Conservation (phyloP, 2,797 vertebrate genomes). For the Coluber constrictor region DNA sequence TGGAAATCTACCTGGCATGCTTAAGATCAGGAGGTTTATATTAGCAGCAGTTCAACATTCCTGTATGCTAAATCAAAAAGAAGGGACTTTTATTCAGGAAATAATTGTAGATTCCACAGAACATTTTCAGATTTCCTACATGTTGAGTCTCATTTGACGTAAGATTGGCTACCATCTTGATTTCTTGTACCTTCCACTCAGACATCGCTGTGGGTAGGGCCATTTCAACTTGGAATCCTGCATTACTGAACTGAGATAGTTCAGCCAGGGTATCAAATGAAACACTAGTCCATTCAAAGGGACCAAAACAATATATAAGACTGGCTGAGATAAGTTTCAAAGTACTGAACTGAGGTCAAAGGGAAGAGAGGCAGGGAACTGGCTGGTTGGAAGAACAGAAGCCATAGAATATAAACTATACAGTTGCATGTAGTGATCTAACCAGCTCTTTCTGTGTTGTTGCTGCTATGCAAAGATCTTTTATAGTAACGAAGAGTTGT, state of each 20-base stretch:
- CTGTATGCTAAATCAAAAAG: not conserved
- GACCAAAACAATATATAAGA: not conserved
- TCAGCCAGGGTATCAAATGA: not conserved
- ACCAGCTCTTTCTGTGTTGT: not conserved
- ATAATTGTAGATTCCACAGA: not conserved
- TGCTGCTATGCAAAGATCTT: not conserved
- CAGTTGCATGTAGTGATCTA: not conserved
- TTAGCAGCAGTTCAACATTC: not conserved
- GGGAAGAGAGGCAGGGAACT: not conserved
- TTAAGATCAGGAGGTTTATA: constrained; percentile 11
- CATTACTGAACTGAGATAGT: not conserved
- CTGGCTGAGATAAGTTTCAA: not conserved
- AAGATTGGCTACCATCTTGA: not conserved
- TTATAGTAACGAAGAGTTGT: not conserved
- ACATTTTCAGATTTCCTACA: not conserved
- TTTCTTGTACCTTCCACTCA: not conserved
- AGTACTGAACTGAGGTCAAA: not conserved
- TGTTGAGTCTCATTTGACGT: not conserved
- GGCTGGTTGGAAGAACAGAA: not conserved
- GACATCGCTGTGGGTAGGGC: not conserved
- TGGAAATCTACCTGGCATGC: not conserved
- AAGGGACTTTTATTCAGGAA: not conserved
- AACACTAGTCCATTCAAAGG: not conserved
- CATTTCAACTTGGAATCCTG: not conserved
- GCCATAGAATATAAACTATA: not conserved